Evolutionary conservation across 2,113 vertebrate species (phyloP).

Genomic region (Ochotona curzoniae): DNA sequence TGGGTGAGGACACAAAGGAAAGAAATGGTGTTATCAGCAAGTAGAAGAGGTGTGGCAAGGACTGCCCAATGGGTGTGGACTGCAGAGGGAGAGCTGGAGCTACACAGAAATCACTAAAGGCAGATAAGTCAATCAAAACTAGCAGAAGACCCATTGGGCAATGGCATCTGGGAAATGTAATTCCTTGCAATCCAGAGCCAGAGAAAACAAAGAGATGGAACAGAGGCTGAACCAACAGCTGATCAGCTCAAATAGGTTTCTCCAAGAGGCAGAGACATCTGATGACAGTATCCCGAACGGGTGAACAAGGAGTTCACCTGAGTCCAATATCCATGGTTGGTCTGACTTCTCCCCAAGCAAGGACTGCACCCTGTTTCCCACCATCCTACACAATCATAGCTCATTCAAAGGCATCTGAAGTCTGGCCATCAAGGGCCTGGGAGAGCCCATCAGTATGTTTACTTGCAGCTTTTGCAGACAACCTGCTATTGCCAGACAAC

Average conservation of each 20-base stretch:
- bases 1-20: neutral
- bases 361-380: neutral
- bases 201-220: neutral
- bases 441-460: neutral
- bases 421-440: neutral
- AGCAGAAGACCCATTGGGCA: neutral
- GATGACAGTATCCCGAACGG: neutral
- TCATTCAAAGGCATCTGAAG: neutral
- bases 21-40: neutral
- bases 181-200: neutral
- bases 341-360: neutral
- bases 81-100: neutral
- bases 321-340: neutral
- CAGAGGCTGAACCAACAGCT: neutral
- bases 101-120: neutral
- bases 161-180: neutral
- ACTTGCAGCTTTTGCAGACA: neutral
- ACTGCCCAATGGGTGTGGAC: neutral
- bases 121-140: neutral
- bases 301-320: neutral
- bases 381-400: neutral
- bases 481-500: neutral
- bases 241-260: neutral
- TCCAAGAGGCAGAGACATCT: neutral
- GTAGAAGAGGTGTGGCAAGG: neutral